Evolutionary conservation across 2,797 vertebrate genomes (phyloP).

Genomic region (Sebastes aleutianus): DNA sequence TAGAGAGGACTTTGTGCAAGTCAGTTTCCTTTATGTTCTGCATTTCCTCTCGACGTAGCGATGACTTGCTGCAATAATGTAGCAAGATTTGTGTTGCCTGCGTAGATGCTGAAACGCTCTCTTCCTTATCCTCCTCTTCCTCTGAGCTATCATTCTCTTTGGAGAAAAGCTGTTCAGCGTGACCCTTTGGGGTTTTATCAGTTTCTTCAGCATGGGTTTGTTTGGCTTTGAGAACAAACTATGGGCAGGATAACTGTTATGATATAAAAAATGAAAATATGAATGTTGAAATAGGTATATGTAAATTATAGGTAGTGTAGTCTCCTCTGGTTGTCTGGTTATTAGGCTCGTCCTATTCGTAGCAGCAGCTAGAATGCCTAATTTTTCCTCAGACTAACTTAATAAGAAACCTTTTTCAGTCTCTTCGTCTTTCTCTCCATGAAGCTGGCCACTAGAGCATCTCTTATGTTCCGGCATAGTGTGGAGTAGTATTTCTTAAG

Average conservation of each 20-base stretch:
- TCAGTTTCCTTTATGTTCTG: background rate
- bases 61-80: slow-evolving; percentile 9
- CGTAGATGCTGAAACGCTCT: background rate
- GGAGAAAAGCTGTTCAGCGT: background rate
- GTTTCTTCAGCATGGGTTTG: background rate
- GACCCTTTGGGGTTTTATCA: background rate
- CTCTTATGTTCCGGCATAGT: background rate
- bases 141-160: background rate
- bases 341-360: background rate
- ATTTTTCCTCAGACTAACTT: background rate
- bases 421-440: background rate
- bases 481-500: background rate
- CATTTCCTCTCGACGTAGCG: background rate
- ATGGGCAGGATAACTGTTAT: background rate
- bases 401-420: background rate
- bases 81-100: background rate
- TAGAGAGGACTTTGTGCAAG: background rate
- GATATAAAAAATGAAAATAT: background rate
- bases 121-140: background rate
- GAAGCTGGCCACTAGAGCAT: background rate
- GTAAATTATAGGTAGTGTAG: background rate
- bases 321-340: background rate
- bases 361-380: background rate
- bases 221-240: background rate
- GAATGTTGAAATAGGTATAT: background rate